Evolutionary conservation across 2,888 invertebrate genomes (phyloP).

Genomic region (Agriopis aurantiaria): DNA sequence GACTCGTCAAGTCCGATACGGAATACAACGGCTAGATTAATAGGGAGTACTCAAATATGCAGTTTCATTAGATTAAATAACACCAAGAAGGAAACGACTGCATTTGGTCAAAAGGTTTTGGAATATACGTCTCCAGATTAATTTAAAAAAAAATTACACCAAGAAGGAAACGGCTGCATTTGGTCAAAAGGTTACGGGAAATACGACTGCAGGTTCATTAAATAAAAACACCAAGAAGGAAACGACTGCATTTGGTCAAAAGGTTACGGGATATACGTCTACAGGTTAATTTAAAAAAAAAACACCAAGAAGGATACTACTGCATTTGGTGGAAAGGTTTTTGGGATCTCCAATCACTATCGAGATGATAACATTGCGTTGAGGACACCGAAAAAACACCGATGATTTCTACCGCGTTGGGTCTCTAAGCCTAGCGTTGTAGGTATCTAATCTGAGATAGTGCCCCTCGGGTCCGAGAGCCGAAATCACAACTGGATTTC

Average conservation of each 20-base stretch:
- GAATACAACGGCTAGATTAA: not conserved
- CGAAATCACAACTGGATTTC: slow-evolving; percentile 15
- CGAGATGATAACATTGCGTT: not conserved
- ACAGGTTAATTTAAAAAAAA: not conserved
- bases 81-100: too few species aligned
- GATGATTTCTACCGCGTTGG: not conserved
- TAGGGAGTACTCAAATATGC: too few species aligned
- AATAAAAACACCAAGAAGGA: not conserved
- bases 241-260: too few species aligned
- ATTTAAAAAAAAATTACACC: too few species aligned
- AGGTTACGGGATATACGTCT: too few species aligned
- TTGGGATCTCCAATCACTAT: slow-evolving; percentile 3
- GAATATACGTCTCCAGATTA: too few species aligned
- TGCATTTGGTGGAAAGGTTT: not conserved
- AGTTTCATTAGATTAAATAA: too few species aligned
- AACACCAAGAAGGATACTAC: not conserved
- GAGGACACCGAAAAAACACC: not conserved
- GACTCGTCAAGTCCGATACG: not conserved
- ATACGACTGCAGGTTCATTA: too few species aligned
- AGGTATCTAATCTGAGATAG: slow-evolving; percentile 20
- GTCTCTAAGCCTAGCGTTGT: not conserved
- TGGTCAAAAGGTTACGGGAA: too few species aligned
- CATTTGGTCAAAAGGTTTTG: too few species aligned
- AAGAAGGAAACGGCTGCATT: too few species aligned
- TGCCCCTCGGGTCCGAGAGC: slow-evolving; percentile 12